Base-by-base conservation (phyloP, 2,888 invertebrate species). In the Isoperla grammatica region DNA sequence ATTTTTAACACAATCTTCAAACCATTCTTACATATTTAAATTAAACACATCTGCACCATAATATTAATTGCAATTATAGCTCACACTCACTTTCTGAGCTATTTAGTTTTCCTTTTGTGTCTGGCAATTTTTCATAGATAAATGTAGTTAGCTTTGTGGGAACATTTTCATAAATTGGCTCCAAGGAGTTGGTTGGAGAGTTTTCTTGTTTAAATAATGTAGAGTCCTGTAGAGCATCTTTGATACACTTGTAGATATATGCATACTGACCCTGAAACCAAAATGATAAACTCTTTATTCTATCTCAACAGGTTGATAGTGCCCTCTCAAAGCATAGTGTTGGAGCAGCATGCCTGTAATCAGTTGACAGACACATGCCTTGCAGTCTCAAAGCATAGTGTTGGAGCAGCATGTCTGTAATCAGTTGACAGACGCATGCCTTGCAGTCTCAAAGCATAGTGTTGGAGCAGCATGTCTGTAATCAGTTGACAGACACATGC, bases 171-270 rank as follows among this genome's bases (percentile, higher is more conserved):
- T 57, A 57, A 29, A 57, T 57, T 13, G 57, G 57, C 17, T 58
- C 50, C 19, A 50, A n/a, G 13, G 35, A 35, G 15, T 17, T 46
- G 35, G 42, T 17, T 53, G 29, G 49, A 55, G 60, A 71, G 73
- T 70, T 66, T 73, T 74, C 72, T 50, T 68, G 66, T 65, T 73
- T 72, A 43, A 71, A 65, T 55, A 71, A 72, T 57, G 71, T 71
- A 2, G 73, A 72, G 67, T 74, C 73, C 60, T 72, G 72, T 55
- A 75, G 65, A 50, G 74, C 72, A 67, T 75, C 73, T 63, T 70
- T 71, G 61, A 78, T 71, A 65, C 79, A 79, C 64, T 77, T 75
- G 61, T 79, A 77, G 62, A 79, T 78, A 64, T 76, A 79, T 40
- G 76, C 72, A 64, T 78, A 79, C 67, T 79, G 79, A 64, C 76